Evolutionary conservation across 2,888 invertebrate species (phyloP).

Genomic region (Gymnosoma rotundatum): DNA sequence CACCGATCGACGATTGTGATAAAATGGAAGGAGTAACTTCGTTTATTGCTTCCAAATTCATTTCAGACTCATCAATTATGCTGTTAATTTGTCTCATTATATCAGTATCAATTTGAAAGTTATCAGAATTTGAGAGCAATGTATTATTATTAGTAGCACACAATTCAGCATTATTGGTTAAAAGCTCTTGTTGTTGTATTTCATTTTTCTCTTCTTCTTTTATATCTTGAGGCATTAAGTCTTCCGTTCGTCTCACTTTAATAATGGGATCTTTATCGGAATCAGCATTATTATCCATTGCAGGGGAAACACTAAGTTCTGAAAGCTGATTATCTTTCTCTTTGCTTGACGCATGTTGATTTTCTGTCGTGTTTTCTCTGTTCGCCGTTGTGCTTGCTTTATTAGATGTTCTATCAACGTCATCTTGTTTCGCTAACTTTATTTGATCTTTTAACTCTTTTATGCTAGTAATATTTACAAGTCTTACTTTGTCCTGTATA

Average conservation of each 20-base stretch:
- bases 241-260: conserved; percentile 62
- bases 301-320: background rate
- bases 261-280: conserved; percentile 49
- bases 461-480: conserved; percentile 17
- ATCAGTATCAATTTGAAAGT: conserved; percentile 65
- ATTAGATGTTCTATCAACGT: background rate
- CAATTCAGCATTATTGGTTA: conserved; percentile 3
- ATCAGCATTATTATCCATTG: background rate
- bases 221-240: conserved; percentile 52
- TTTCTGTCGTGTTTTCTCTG: background rate
- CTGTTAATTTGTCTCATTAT: conserved; percentile 68
- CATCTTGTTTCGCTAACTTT: conserved; percentile 8
- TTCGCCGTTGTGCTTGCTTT: background rate
- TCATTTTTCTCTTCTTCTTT: conserved; percentile 33
- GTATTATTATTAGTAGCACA: background rate
- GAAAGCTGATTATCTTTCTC: background rate
- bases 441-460: conserved; percentile 51
- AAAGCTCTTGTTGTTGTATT: conserved; percentile 17
- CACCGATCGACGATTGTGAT: background rate
- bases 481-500: conserved; percentile 42
- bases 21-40: background rate
- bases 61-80: conserved; percentile 61
- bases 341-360: background rate
- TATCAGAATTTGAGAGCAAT: background rate
- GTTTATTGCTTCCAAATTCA: conserved; percentile 8